Evolutionary conservation across 2,113 vertebrate genomes (phyloP).

Genomic region (Dipodomys stephensi): DNA sequence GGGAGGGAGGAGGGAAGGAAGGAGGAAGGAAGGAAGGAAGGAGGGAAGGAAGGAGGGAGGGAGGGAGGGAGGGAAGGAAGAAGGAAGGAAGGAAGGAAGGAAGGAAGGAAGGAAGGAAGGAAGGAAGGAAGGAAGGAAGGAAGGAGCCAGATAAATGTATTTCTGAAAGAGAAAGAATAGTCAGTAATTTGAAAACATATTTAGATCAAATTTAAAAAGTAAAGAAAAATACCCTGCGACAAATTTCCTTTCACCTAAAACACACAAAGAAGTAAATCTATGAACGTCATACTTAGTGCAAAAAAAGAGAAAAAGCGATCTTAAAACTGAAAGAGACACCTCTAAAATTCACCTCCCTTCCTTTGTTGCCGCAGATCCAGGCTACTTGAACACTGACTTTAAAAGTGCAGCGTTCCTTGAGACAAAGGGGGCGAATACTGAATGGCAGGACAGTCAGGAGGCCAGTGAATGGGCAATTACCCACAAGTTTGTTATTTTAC

Average conservation of each 20-base stretch:
- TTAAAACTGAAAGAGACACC: constrained; percentile 52
- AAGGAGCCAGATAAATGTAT: too few relatives aligned
- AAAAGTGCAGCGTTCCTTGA: constrained; percentile 65
- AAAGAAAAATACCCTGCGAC: constrained; percentile 48
- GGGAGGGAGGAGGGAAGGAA: too few relatives aligned
- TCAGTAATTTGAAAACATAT: too few relatives aligned
- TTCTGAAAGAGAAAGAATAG: too few relatives aligned
- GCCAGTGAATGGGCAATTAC: constrained; percentile 64
- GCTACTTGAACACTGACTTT: constrained; percentile 60
- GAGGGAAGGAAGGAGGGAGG: too few relatives aligned
- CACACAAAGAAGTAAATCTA: not conserved
- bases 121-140: too few relatives aligned
- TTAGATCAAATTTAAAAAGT: too few relatives aligned
- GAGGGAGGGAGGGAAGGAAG: too few relatives aligned
- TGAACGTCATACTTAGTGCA: constrained; percentile 35
- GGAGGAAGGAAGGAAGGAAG: too few relatives aligned
- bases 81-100: too few relatives aligned
- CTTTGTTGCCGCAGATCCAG: constrained; percentile 24
- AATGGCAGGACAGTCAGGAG: not conserved
- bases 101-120: too few relatives aligned
- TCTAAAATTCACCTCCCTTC: not conserved
- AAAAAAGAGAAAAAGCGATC: not conserved
- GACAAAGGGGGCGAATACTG: constrained; percentile 21
- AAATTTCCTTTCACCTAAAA: not conserved
- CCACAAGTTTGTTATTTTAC: constrained; percentile 74